A percentile compares a stretch with the other conserved stretches of the same genome.
phyloP scores from a whole-genome alignment of 2,888 invertebrate species.

The Cosmopolites sordidus region DNA sequence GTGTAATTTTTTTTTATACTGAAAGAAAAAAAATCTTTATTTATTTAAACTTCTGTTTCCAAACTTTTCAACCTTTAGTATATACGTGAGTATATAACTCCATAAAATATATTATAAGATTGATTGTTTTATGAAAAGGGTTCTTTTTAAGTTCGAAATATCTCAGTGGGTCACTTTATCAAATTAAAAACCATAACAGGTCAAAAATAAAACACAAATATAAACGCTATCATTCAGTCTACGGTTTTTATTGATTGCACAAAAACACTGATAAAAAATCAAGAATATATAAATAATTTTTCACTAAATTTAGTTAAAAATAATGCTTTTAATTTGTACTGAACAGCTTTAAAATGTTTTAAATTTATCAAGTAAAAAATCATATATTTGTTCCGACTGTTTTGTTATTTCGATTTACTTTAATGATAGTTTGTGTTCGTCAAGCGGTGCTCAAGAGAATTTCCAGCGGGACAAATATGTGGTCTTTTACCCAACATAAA shows the following conservation, averaged over 20 bases:
- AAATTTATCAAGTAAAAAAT: conserved; percentile 2
- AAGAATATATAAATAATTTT: conserved; percentile 22
- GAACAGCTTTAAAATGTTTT: conserved; percentile 20
- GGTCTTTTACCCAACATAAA: conserved; percentile 5
- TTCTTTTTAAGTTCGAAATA: too few species aligned
- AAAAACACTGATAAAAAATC: conserved; percentile 46
- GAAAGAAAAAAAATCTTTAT: conserved; percentile 14
- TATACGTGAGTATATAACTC: too few species aligned
- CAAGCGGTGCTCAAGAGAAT: too few species aligned
- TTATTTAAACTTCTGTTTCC: too few species aligned
- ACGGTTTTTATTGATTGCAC: conserved; percentile 48
- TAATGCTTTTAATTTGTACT: conserved; percentile 24
- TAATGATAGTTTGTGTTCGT: too few species aligned
- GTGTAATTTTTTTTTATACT: background rate
- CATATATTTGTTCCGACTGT: conserved; percentile 2
- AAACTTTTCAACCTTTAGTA: too few species aligned
- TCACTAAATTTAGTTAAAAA: conserved; percentile 21
- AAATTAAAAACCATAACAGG: too few species aligned
- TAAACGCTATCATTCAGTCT: conserved; percentile 46
- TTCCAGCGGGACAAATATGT: conserved; percentile 6
- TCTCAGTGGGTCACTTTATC: too few species aligned
- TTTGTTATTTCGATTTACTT: conserved; percentile 1
- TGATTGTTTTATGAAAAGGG: too few species aligned
- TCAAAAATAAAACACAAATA: conserved; percentile 31
- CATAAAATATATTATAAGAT: too few species aligned